phyloP scores from a whole-genome alignment of 2,888 invertebrate genomes.

The Ophion ventricosus region DNA sequence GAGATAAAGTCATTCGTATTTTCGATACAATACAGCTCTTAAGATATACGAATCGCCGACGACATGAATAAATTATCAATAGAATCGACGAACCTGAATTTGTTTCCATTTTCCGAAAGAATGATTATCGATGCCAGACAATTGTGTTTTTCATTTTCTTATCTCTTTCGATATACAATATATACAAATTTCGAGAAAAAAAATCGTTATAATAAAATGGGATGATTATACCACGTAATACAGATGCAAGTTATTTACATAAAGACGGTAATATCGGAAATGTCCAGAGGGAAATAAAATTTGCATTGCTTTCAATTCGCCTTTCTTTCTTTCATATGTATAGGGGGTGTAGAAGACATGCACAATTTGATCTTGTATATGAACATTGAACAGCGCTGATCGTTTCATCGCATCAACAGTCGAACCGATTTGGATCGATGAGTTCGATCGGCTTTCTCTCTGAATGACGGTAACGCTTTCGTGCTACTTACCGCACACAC shows the following conservation, averaged over 20 bases:
- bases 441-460: constrained; percentile 77
- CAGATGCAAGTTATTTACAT: constrained; percentile 62
- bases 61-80: constrained; percentile 52
- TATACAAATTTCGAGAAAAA: constrained; percentile 63
- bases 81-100: constrained; percentile 26
- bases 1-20: constrained; percentile 23
- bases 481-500: constrained; percentile 62
- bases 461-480: constrained; percentile 73
- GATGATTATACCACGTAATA: constrained; percentile 34
- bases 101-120: constrained; percentile 19
- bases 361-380: not conserved
- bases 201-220: constrained; percentile 25
- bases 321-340: constrained; percentile 24
- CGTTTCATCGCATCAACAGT: constrained; percentile 59
- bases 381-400: constrained; percentile 33
- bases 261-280: constrained; percentile 45
- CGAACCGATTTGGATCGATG: constrained; percentile 73
- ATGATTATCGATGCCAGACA: constrained; percentile 22
- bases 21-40: constrained; percentile 41
- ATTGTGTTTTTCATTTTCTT: constrained; percentile 21
- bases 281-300: constrained; percentile 19
- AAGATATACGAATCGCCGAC: constrained; percentile 34
- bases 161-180: constrained; percentile 49
- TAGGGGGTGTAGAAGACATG: constrained; percentile 23
- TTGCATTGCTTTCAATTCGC: constrained; percentile 24